These are phyloP conservation scores for Drosophila micromelanica DNA, from an alignment of 1,140 invertebrate genomes.

Conservation along the genomic window DNA sequence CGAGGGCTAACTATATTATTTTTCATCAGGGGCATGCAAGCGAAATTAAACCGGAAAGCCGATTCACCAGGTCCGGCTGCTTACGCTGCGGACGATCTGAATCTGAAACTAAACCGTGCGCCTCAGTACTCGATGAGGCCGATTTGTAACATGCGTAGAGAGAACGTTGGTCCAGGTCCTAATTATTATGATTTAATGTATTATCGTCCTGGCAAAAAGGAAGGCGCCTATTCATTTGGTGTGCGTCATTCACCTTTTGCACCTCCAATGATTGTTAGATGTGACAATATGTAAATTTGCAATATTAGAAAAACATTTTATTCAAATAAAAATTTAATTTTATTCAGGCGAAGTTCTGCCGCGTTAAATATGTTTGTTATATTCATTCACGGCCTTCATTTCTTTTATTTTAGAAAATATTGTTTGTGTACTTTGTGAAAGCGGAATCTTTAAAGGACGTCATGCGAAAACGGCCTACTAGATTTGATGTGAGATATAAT, in stretches of 20 bases:
- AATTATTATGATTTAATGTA: conserved; percentile 83
- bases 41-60: conserved; percentile 56
- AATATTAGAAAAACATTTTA: conserved; percentile 59
- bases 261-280: conserved; percentile 80
- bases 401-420: too few relatives aligned
- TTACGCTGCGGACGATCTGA: conserved; percentile 82
- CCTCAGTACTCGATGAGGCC: conserved; percentile 84
- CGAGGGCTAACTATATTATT: not conserved
- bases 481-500: too few relatives aligned
- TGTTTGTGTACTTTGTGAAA: too few relatives aligned
- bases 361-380: too few relatives aligned
- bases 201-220: conserved; percentile 68
- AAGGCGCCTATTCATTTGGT: conserved; percentile 72
- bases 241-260: conserved; percentile 65
- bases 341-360: too few relatives aligned
- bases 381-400: too few relatives aligned
- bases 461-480: too few relatives aligned
- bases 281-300: conserved; percentile 78
- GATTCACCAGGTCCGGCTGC: conserved; percentile 87
- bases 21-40: conserved; percentile 81
- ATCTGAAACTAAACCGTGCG: conserved; percentile 74
- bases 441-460: too few relatives aligned
- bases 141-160: conserved; percentile 9
- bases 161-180: conserved; percentile 83
- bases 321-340: too few relatives aligned